Evolutionary conservation across 2,888 invertebrate genomes (phyloP).

Genomic region (Willowsia nigromaculata): DNA sequence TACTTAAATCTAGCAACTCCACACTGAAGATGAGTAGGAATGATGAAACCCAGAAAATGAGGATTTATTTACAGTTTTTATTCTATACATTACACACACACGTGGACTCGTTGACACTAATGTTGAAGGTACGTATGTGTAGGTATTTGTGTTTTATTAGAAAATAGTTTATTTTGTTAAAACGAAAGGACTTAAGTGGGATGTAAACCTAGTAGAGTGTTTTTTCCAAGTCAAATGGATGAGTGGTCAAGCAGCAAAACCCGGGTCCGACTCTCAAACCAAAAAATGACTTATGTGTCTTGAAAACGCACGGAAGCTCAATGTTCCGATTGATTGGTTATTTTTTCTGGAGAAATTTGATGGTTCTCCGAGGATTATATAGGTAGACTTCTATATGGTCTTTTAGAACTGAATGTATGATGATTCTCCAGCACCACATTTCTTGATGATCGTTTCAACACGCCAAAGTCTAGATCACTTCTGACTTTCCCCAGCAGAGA

Average conservation of each 20-base stretch:
- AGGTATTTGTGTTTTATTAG: neutral
- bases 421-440: neutral
- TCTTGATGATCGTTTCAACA: slow-evolving; percentile 44
- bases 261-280: neutral
- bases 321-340: slow-evolving; percentile 50
- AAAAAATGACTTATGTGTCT: neutral
- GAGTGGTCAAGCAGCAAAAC: slow-evolving; percentile 37
- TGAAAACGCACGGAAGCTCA: neutral
- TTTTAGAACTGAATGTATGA: neutral
- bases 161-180: neutral
- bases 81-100: neutral
- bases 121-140: too few species aligned
- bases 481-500: slow-evolving; percentile 48
- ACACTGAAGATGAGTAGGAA: too few species aligned
- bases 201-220: slow-evolving; percentile 29
- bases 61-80: too few species aligned
- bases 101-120: neutral
- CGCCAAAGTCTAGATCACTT: slow-evolving; percentile 54
- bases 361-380: slow-evolving; percentile 46
- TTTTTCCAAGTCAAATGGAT: slow-evolving; percentile 16
- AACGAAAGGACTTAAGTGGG: neutral
- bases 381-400: neutral
- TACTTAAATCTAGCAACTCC: neutral
- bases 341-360: slow-evolving; percentile 45
- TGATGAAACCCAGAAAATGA: too few species aligned